Evolutionary conservation across 2,113 vertebrate species (phyloP).

Genomic region (Trematomus loennbergii): DNA sequence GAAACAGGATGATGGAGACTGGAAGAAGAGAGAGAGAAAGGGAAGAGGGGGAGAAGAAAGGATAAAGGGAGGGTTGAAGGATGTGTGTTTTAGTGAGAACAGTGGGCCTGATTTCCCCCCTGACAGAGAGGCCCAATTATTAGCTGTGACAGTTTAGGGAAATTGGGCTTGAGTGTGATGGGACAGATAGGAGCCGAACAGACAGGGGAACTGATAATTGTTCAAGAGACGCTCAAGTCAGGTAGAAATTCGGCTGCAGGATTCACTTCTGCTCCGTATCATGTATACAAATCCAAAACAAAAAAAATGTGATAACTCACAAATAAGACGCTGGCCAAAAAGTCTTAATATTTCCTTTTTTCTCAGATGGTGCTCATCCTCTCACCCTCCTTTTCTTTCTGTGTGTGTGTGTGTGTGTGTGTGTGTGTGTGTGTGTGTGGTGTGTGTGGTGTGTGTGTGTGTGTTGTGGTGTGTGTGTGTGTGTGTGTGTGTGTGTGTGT

Average conservation of each 20-base stretch:
- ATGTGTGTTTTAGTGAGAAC: constrained; percentile 74
- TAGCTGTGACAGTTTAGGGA: constrained; percentile 78
- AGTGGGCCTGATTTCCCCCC: constrained; percentile 69
- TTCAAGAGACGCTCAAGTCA: constrained; percentile 46
- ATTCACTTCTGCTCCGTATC: constrained; percentile 21
- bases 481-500: constrained; percentile 30
- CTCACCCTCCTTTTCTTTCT: neutral
- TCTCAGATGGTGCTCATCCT: constrained; percentile 12
- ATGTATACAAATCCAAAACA: constrained; percentile 7
- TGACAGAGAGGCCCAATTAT: constrained; percentile 82
- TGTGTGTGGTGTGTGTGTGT: constrained; percentile 11
- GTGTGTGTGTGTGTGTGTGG: constrained; percentile 9
- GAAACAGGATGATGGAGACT: constrained; percentile 41
- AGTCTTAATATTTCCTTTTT: constrained; percentile 1
- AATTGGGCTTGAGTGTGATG: constrained; percentile 72
- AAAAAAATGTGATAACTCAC: constrained; percentile 9
- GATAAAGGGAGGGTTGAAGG: constrained; percentile 47
- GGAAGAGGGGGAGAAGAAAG: constrained; percentile 15
- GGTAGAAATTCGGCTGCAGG: constrained; percentile 43
- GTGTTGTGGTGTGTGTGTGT: constrained; percentile 29
- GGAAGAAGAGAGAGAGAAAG: constrained; percentile 12
- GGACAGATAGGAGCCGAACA: constrained; percentile 65
- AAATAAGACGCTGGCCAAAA: neutral
- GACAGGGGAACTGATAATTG: constrained; percentile 62
- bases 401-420: too few relatives aligned